Percentiles rank a stretch among this genome's conserved stretches.
These are phyloP conservation scores for Drosophila diplacantha DNA, from an alignment of 2,888 invertebrate species.

Conservation along the genomic window DNA sequence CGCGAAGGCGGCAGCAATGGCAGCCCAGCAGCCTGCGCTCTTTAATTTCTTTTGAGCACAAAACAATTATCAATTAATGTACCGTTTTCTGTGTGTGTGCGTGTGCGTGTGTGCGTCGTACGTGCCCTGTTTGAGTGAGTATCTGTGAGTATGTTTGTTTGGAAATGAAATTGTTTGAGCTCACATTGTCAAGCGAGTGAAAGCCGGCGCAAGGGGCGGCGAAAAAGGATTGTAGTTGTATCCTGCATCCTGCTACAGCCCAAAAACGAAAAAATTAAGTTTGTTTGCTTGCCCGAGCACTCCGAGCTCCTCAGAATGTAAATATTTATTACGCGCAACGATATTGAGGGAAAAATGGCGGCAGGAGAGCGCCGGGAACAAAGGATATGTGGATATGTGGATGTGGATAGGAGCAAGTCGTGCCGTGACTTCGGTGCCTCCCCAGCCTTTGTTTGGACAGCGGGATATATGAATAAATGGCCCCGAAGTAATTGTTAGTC, in stretches of 20 bases:
- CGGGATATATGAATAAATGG: neutral
- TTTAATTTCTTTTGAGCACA: slow-evolving; percentile 70
- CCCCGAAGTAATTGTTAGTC: neutral
- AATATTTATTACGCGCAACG: slow-evolving; percentile 55
- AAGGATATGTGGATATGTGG: slow-evolving; percentile 5
- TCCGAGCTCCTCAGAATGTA: slow-evolving; percentile 25
- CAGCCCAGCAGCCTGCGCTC: slow-evolving; percentile 40
- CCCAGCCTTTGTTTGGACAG: neutral
- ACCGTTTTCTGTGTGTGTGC: slow-evolving; percentile 45
- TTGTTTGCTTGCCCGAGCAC: slow-evolving; percentile 44
- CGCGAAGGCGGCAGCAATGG: slow-evolving; percentile 7
- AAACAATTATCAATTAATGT: slow-evolving; percentile 72
- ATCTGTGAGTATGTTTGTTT: slow-evolving; percentile 21
- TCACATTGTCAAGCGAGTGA: slow-evolving; percentile 39
- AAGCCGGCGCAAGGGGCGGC: neutral
- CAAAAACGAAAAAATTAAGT: slow-evolving; percentile 32
- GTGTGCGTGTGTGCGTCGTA: slow-evolving; percentile 19
- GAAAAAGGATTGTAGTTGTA: slow-evolving; percentile 20
- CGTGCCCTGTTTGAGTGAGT: slow-evolving; percentile 13
- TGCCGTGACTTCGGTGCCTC: neutral
- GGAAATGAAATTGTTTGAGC: slow-evolving; percentile 65
- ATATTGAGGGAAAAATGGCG: slow-evolving; percentile 19
- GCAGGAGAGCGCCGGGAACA: neutral
- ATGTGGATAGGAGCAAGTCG: neutral
- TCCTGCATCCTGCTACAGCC: slow-evolving; percentile 13